Evolutionary conservation across 1,140 invertebrate species (phyloP), one percentile per base, ranked within the genome.

Genomic region (Vanessa tameamea): DNA sequence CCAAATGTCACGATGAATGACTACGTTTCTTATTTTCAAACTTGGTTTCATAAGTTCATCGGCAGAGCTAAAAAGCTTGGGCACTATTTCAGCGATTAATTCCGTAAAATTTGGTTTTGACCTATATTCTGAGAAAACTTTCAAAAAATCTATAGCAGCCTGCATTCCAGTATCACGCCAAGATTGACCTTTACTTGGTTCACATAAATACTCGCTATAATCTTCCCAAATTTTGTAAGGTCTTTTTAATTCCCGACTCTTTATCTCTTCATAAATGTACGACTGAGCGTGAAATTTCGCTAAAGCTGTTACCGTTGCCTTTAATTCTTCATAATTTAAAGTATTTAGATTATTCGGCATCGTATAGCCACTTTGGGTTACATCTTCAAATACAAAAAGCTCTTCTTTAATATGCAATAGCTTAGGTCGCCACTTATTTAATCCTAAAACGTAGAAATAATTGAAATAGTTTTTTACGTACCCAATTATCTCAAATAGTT

Each of bases 1-100:
- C 94, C 95, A 95, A 5, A 95, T 76, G 87, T 96, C 94, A 0
- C 94, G 94, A 82, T 95, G 95, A 20, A 88, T 87, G 0, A 95
- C 78, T 0, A 94, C 93, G 71, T 95, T 96, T n/a, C 87, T 83
- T 63, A 93, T 93, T 23, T 82, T 90, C 6, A 80, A 48, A 3
- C 94, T 94, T 0, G 93, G 91, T 73, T 92, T 89, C 31, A 91
- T 83, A 1, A 93, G 86, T 13, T 92, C 84, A 16, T 92, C 91
- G 1, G 94, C 85, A 3, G 74, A 71, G 1, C 92, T 81, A 82
- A 90, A 93, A 15, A 89, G 75, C 50, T 83, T 81, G 0, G 85
- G 86, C 31, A 93, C 83, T 43, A 82, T 57, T 20, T 64, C 67
- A 51, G 86, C 80, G 31, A 87, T 16, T 37, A 78, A 51, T 73